Evolutionary conservation across 2,888 invertebrate genomes (phyloP), one percentile per base, ranked within the genome.

Genomic region (Pteria penguin): DNA sequence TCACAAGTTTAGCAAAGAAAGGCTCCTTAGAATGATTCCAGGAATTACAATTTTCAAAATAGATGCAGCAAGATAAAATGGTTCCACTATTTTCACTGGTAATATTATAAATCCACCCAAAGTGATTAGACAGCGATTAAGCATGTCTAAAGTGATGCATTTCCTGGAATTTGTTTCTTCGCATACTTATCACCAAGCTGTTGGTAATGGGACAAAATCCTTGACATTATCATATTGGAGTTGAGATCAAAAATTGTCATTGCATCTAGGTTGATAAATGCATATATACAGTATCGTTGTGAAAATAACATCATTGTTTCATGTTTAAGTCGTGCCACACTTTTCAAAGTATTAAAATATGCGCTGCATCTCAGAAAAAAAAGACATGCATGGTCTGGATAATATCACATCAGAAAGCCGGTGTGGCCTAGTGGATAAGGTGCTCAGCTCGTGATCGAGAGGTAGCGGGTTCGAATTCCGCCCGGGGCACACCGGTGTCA

Each of bases 321-420:
- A 36, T 14, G 14, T 36, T 36, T 36, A n/a, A 36, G 45, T 36
- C 45, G 65, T 24, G 8, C 65, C 24, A 45, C 65, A 26, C 45
- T 45, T n/a, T 52, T 4, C 18, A 65, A 52, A 11, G 45, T 65
- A 26, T n/a, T 65, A 65, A 65, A 14, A 52, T 26, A 4, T 52
- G 22, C 45, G n/a, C 27, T 14, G 65, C 65, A 2, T 45, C 65
- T n/a, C 65, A 65, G 31, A n/a, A n/a, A 65, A 65, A 29, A 65
- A 65, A 45, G 45, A 65, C 24, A 2, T 63, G n/a, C 31, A 45
- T 65, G 65, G 65, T 8, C 24, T 65, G 27, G 65, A 65, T 26
- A 65, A 65, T 27, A 65, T 32, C 18, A 65, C 52, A 45, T 5
- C 65, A 2, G 65, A 52, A 18, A 26, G 65, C 18, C 36, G 36